A percentile compares a stretch with the other conserved stretches of the same genome.
phyloP scores from a whole-genome alignment of 1,140 invertebrate species.

The Trissolcus basalis region DNA sequence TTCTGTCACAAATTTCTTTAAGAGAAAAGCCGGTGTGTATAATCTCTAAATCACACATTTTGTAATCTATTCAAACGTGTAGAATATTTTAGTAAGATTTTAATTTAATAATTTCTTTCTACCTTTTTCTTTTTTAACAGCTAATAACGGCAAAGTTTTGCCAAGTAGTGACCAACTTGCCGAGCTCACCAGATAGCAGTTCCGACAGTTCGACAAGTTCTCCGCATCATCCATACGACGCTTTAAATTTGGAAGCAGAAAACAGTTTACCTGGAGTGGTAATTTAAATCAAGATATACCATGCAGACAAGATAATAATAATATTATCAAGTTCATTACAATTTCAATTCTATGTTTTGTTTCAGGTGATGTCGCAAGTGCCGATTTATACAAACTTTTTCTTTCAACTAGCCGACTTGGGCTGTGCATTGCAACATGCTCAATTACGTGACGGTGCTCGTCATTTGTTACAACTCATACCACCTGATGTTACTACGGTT shows the following conservation, averaged over 20 bases:
- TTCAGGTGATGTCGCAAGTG: conserved; percentile 86
- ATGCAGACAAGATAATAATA: too few species aligned
- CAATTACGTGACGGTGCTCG: conserved; percentile 90
- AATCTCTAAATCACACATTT: neutral
- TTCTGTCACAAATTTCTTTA: conserved; percentile 90
- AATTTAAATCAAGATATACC: too few species aligned
- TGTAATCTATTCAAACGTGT: conserved; percentile 1
- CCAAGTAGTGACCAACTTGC: conserved; percentile 87
- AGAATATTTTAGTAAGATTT: too few species aligned
- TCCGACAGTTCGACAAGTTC: conserved; percentile 92
- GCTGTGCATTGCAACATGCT: conserved; percentile 86
- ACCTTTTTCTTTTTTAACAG: conserved; percentile 67
- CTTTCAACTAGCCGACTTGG: conserved; percentile 92
- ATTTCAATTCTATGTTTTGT: conserved; percentile 17
- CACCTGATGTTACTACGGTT: conserved; percentile 87
- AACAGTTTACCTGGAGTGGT: conserved; percentile 93
- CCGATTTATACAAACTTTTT: conserved; percentile 90
- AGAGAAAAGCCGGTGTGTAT: conserved; percentile 90
- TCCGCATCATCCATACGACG: conserved; percentile 87
- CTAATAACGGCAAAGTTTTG: conserved; percentile 90
- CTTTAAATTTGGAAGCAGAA: conserved; percentile 89
- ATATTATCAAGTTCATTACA: conserved; percentile 14
- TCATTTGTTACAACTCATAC: conserved; percentile 91
- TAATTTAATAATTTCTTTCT: neutral
- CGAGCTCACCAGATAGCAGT: conserved; percentile 90